Conservation (phyloP, 1,140 invertebrate species). For the Heliconius hewitsoni region DNA sequence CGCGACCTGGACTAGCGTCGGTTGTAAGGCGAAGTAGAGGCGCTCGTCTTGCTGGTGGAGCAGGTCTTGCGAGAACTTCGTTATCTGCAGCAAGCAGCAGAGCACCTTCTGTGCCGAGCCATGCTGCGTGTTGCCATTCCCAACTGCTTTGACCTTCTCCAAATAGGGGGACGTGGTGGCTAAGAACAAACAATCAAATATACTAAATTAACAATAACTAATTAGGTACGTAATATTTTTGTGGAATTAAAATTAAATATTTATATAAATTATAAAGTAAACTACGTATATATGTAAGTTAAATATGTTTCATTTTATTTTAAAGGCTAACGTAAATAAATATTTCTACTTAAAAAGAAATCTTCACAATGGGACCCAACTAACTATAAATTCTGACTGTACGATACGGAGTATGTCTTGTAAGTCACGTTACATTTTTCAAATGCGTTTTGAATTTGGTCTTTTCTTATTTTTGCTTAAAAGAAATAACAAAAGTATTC, state of each 20-base stretch:
- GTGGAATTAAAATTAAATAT: too few species aligned
- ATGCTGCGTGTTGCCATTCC: conserved; percentile 88
- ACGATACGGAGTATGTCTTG: neutral
- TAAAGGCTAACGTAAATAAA: neutral
- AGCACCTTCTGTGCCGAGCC: conserved; percentile 87
- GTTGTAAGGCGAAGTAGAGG: conserved; percentile 85
- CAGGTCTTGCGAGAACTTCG: conserved; percentile 91
- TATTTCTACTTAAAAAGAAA: neutral
- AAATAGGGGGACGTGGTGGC: conserved; percentile 90
- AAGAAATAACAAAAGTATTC: neutral
- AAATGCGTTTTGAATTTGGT: neutral
- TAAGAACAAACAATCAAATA: conserved; percentile 51
- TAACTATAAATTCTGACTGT: neutral
- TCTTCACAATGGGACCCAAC: neutral
- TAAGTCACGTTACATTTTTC: neutral
- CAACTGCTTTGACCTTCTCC: conserved; percentile 86
- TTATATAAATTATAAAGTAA: too few species aligned
- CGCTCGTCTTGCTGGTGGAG: conserved; percentile 83
- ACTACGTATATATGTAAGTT: too few species aligned
- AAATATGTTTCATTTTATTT: neutral
- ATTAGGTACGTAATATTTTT: neutral
- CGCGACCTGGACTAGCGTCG: conserved; percentile 86
- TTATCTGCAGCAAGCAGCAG: conserved; percentile 90
- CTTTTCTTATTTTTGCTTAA: neutral
- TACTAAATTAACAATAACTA: neutral